A percentile compares a stretch with the other conserved stretches of the same genome.
Evolutionary conservation across 2,113 vertebrate species (phyloP).

Genomic region (Ahaetulla prasina): DNA sequence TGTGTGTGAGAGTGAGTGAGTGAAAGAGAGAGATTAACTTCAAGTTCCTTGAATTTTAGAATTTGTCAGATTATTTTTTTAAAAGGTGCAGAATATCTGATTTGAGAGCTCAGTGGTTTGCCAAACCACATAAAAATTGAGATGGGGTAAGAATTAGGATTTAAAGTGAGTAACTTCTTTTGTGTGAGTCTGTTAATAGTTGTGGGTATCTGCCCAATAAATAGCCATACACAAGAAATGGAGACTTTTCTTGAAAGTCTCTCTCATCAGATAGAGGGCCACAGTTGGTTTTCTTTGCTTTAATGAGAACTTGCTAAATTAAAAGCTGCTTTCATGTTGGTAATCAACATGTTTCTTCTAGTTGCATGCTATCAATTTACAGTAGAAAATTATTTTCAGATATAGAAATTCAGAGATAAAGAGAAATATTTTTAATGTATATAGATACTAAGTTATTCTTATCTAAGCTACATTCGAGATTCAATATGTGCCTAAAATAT

Average conservation of each 20-base stretch:
- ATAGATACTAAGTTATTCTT: background rate
- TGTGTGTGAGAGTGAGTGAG: too few relatives aligned
- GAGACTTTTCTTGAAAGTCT: background rate
- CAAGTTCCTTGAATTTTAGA: background rate
- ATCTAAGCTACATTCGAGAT: background rate
- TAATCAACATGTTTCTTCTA: background rate
- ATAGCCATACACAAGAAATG: background rate
- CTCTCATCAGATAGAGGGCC: background rate
- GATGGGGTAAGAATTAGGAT: background rate
- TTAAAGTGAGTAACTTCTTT: background rate
- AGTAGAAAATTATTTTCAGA: background rate
- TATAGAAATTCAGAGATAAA: background rate
- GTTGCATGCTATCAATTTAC: background rate
- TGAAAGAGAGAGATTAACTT: background rate
- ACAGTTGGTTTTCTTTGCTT: background rate
- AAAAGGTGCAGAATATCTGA: background rate
- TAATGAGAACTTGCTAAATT: background rate
- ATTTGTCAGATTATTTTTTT: background rate
- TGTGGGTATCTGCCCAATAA: background rate
- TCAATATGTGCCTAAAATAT: background rate
- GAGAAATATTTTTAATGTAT: background rate
- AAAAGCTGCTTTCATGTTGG: background rate
- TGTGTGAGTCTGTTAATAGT: background rate
- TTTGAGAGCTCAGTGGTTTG: background rate
- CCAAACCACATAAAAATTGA: background rate